Percentiles rank a stretch among this genome's conserved stretches.
phyloP scores from a whole-genome alignment of 2,113 vertebrate species.

The Gnathonemus longibarbis region DNA sequence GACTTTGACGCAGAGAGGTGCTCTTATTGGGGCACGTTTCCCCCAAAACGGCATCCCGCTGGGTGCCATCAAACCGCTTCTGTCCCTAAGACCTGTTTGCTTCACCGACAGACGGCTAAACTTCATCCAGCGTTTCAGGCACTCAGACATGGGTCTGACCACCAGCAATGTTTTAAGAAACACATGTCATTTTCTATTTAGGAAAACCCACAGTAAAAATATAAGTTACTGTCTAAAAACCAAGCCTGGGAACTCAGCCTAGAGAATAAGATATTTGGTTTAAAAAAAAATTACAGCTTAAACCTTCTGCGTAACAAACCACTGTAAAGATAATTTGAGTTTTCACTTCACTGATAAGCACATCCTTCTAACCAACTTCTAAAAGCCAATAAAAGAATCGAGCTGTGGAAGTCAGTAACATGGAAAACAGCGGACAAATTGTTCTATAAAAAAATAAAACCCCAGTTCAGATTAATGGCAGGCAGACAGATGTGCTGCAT shows the following conservation, averaged over 20 bases:
- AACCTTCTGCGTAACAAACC: slow-evolving; percentile 25
- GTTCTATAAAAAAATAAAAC: neutral
- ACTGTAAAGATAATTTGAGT: slow-evolving; percentile 24
- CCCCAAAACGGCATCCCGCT: neutral
- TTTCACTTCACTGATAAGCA: slow-evolving; percentile 20
- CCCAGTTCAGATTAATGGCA: neutral
- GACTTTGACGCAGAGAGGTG: neutral
- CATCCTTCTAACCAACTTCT: slow-evolving; percentile 21
- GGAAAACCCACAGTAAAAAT: slow-evolving; percentile 50
- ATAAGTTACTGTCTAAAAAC: slow-evolving; percentile 31
- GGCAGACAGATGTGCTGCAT: neutral
- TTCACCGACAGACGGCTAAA: slow-evolving; percentile 18
- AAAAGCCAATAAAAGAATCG: neutral
- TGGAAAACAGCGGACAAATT: neutral
- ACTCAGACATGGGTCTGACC: slow-evolving; percentile 31
- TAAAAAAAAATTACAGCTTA: slow-evolving; percentile 37
- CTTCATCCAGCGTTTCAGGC: slow-evolving; percentile 17
- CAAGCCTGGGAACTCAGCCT: slow-evolving; percentile 12
- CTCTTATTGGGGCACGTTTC: neutral
- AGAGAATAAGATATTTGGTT: slow-evolving; percentile 22
- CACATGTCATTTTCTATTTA: slow-evolving; percentile 47
- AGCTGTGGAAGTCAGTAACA: neutral
- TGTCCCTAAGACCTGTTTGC: neutral
- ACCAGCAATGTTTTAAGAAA: slow-evolving; percentile 38
- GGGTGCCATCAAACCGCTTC: neutral